phyloP scores from a whole-genome alignment of 2,888 invertebrate species.

The Blera fallax region DNA sequence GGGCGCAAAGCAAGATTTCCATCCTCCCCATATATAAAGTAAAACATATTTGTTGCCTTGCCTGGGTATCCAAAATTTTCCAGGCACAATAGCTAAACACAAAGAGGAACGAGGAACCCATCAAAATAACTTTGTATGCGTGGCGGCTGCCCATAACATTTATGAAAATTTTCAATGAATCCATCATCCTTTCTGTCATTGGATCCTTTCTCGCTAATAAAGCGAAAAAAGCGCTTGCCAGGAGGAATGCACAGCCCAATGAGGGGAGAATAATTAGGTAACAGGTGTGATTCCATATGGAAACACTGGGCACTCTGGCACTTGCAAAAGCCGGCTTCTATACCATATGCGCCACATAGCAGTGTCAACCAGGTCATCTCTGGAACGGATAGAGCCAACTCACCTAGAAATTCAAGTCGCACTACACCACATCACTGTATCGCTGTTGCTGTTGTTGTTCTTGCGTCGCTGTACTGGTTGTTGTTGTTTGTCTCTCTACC shows the following conservation, averaged over 20 bases:
- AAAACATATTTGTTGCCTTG: conserved; percentile 24
- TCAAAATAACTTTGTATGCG: conserved; percentile 42
- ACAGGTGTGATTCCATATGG: conserved; percentile 70
- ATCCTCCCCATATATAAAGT: neutral
- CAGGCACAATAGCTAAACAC: neutral
- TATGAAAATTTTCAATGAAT: conserved; percentile 47
- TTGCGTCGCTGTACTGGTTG: neutral
- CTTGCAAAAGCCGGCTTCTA: conserved; percentile 46
- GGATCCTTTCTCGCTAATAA: conserved; percentile 19
- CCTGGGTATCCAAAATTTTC: neutral
- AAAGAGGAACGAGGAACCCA: neutral
- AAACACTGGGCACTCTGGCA: conserved; percentile 23
- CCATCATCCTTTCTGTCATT: neutral
- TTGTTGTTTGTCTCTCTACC: conserved; percentile 29
- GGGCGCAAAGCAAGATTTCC: conserved; percentile 31
- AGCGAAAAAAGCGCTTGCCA: neutral
- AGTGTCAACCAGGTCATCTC: conserved; percentile 57
- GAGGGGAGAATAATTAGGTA: conserved; percentile 34
- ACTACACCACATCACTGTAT: conserved; percentile 29
- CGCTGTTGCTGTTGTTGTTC: conserved; percentile 24
- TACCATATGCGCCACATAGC: neutral
- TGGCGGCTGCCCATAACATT: conserved; percentile 29
- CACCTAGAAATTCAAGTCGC: conserved; percentile 39
- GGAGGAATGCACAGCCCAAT: neutral
- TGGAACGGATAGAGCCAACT: conserved; percentile 34